Evolutionary conservation across 1,140 invertebrate genomes (phyloP).

Genomic region (Drusus annulatus): DNA sequence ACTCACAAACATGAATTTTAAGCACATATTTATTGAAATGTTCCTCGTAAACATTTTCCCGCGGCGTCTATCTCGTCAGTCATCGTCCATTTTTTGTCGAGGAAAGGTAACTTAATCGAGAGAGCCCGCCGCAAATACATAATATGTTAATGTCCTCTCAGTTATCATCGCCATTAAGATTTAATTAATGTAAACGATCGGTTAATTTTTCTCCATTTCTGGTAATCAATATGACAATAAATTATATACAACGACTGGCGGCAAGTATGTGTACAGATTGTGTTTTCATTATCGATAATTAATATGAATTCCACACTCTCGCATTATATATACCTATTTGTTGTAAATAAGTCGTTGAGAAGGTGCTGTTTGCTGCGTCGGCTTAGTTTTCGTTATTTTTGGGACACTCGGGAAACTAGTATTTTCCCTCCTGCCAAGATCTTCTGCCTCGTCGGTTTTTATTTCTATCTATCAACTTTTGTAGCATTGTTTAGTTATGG

Average conservation of each 20-base stretch:
- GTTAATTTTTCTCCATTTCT: slow-evolving; percentile 20
- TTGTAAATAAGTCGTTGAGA: no score
- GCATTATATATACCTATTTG: no score
- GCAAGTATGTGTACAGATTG: not conserved
- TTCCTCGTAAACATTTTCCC: slow-evolving; percentile 8
- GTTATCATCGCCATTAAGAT: slow-evolving; percentile 25
- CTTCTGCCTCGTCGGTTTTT: no score
- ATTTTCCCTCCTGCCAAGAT: no score
- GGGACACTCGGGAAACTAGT: no score
- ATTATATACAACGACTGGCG: slow-evolving; percentile 1
- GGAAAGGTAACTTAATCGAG: slow-evolving; percentile 2
- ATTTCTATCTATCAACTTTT: no score
- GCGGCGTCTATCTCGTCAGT: not conserved
- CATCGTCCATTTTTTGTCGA: slow-evolving; percentile 3
- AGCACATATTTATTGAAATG: slow-evolving; percentile 27
- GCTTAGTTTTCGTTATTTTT: no score
- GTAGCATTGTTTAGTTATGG: no score
- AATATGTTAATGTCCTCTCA: slow-evolving; percentile 22
- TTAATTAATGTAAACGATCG: slow-evolving; percentile 27
- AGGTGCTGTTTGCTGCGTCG: no score
- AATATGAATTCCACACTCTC: no score
- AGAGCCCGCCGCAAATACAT: not conserved
- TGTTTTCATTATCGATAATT: no score
- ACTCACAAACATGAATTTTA: slow-evolving; percentile 29
- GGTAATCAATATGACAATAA: slow-evolving; percentile 31